phyloP scores from a whole-genome alignment of 2,797 vertebrate species.

The Semaprochilodus insignis region DNA sequence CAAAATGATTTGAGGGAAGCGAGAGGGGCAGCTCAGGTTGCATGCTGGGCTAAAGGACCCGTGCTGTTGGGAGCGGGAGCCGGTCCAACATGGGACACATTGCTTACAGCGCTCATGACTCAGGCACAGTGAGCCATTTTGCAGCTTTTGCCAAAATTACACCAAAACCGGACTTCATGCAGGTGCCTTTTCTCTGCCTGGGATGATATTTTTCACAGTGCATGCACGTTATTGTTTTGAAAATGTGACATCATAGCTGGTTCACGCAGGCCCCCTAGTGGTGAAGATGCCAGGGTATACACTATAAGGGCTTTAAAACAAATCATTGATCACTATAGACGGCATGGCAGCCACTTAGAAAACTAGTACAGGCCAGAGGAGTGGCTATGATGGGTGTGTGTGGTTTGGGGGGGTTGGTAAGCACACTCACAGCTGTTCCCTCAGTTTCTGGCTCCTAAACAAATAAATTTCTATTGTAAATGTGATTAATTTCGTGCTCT shows the following conservation, averaged over 20 bases:
- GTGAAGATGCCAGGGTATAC: background rate
- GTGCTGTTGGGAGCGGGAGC: slow-evolving; percentile 22
- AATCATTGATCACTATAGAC: too few relatives aligned
- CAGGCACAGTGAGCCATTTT: background rate
- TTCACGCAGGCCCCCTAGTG: background rate
- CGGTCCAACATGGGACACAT: background rate
- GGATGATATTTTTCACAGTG: background rate
- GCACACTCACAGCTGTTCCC: background rate
- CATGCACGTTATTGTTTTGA: background rate
- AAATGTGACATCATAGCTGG: background rate
- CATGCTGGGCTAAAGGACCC: slow-evolving; percentile 9
- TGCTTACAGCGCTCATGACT: background rate
- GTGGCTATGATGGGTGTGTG: too few relatives aligned
- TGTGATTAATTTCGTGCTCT: background rate
- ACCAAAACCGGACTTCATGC: background rate
- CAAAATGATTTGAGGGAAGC: slow-evolving; percentile 19
- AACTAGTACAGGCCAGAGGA: too few relatives aligned
- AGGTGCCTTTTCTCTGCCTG: background rate
- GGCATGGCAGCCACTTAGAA: too few relatives aligned
- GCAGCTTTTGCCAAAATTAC: background rate
- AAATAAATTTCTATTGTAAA: background rate
- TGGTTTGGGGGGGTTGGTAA: background rate
- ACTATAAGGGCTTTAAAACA: too few relatives aligned
- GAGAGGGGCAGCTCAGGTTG: background rate
- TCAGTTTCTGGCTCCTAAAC: background rate